Evolutionary conservation across 2,113 vertebrate species (phyloP).

Genomic region (Myotis davidii): DNA sequence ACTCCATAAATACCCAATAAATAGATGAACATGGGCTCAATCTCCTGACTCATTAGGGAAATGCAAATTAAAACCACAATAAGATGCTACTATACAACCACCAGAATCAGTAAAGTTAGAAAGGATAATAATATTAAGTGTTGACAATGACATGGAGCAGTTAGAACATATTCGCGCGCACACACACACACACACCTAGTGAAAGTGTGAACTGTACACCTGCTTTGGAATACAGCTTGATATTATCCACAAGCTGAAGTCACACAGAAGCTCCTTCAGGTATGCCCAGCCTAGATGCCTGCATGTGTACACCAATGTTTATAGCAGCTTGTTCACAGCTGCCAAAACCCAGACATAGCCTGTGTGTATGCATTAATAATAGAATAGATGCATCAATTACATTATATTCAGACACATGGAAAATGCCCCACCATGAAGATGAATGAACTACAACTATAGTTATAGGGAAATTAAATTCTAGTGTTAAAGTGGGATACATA

Average conservation of each 20-base stretch:
- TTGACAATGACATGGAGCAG: neutral
- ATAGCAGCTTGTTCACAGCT: neutral
- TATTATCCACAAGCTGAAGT: neutral
- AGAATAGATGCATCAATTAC: neutral
- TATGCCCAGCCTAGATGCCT: neutral
- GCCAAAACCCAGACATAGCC: neutral
- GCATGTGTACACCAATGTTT: neutral
- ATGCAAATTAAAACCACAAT: neutral
- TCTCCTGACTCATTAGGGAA: neutral
- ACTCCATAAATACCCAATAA: conserved; percentile 2
- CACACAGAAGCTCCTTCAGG: neutral
- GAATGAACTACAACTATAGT: neutral
- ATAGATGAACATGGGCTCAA: neutral
- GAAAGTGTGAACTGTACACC: neutral
- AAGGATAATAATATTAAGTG: conserved; percentile 33
- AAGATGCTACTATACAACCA: neutral
- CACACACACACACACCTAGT: neutral
- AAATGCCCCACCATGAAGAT: neutral
- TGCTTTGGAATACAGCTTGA: neutral
- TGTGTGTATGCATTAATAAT: neutral
- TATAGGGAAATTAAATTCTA: neutral
- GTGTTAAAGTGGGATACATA: neutral
- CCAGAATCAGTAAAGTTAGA: neutral
- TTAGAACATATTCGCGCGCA: neutral
- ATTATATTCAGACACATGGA: neutral